These are phyloP conservation scores for Lerista edwardsae DNA, from an alignment of 2,797 vertebrate genomes.

Conservation along the genomic window DNA sequence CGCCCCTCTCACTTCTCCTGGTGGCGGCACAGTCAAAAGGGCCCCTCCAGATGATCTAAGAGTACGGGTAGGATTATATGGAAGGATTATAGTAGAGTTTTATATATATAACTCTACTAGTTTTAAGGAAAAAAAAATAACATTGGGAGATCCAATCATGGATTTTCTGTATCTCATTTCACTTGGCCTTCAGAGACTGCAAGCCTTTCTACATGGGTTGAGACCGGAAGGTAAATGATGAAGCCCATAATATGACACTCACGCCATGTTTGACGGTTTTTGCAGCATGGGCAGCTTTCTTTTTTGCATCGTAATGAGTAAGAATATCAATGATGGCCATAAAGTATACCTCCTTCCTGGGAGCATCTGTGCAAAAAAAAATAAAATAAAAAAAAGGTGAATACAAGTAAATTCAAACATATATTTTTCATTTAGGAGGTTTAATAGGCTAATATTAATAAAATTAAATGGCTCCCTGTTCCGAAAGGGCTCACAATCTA, in stretches of 20 bases:
- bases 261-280: conserved; percentile 99
- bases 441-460: not conserved
- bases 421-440: not conserved
- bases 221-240: not conserved
- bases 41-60: no score
- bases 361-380: conserved; percentile 81
- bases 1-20: no score
- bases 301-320: conserved; percentile 99
- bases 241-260: conserved; percentile 63
- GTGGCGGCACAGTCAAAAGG: no score
- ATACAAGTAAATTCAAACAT: not conserved
- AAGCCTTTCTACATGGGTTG: not conserved
- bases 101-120: no score
- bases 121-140: not conserved
- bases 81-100: no score
- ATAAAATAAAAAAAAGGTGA: not conserved
- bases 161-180: not conserved
- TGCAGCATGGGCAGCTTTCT: conserved; percentile 98
- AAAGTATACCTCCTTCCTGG: conserved; percentile 97
- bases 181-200: not conserved
- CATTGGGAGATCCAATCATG: not conserved
- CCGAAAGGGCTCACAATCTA: not conserved
- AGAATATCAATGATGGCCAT: conserved; percentile 99
- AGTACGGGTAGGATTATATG: no score
- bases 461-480: no score